Base-by-base conservation (phyloP, 92 coral and sea anemone genomes). In the Desmophyllum pertusum region DNA sequence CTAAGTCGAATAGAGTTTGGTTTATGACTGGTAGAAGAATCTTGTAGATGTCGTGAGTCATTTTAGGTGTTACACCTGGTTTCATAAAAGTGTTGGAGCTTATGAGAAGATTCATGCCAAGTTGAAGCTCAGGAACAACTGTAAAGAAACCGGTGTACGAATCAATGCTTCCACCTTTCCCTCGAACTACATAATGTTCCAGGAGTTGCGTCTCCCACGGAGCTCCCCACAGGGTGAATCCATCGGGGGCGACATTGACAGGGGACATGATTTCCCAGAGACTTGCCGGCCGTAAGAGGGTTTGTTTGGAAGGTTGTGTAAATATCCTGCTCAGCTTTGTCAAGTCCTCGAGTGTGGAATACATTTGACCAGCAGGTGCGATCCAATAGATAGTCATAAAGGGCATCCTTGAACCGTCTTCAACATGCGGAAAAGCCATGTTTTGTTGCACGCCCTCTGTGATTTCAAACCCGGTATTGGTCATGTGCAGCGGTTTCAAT, bases 301-400 rank as follows among this genome's bases (percentile, higher is more conserved):
- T 77, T 59, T 77, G 89, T 52, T 70, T 70, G 10, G 72, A 41
- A 31, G 89, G 89, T 42, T 78, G 77, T 3, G 48, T 38, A 36
- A 85, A 70, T 79, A 77, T 67, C 72, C n/a, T 78, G 19, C 89
- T 85, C 57, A 85, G 70, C 72, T 85, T 85, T 23, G 70, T 46
- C 89, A 85, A 9, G 64, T 85, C 89, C 66, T 77, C 73, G 41
- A 79, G 75, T 2, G 89, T 77, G 0, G 89, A 85, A 76, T 78
- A 85, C 89, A 85, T 85, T 37, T 85, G 77, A 1, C 89, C 89
- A 19, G 89, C 65, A 17, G 89, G 89, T 27, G 89, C 83, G 2
- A 69, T 19, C 89, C 89, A 85, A 14, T 68, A 9, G 27, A 78
- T 66, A 10, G 18, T 57, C 78, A 77, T 78, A 42, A 85, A 85